phyloP scores from a whole-genome alignment of 1,140 invertebrate genomes.

The Carcinoscorpius rotundicauda region DNA sequence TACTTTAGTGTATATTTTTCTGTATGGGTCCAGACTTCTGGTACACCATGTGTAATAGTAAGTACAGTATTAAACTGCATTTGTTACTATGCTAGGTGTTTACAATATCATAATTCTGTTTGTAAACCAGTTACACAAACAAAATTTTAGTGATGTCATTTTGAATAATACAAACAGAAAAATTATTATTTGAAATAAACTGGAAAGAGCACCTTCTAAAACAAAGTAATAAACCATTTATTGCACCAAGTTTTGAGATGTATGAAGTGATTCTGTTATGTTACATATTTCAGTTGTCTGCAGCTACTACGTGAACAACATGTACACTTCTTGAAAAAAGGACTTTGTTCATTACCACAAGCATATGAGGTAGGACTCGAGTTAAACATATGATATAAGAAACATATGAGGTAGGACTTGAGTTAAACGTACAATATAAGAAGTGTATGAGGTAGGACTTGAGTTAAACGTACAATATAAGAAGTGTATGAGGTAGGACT shows the following conservation, averaged over 20 bases:
- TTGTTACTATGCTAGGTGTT: too few species aligned
- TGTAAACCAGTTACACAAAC: too few species aligned
- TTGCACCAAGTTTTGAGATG: background rate
- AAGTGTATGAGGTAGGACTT: background rate
- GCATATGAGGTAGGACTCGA: constrained; percentile 48
- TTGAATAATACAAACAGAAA: too few species aligned
- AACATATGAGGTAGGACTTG: background rate
- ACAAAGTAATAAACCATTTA: background rate
- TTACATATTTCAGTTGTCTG: constrained; percentile 35
- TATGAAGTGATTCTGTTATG: constrained; percentile 5
- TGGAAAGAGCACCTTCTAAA: constrained; percentile 4
- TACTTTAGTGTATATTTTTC: too few species aligned
- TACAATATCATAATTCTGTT: too few species aligned
- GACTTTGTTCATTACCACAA: constrained; percentile 48
- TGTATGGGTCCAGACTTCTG: too few species aligned
- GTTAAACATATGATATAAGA: background rate
- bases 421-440: background rate
- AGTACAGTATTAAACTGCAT: too few species aligned
- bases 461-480: background rate
- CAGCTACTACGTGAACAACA: constrained; percentile 51
- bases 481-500: background rate
- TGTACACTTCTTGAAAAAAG: constrained; percentile 51
- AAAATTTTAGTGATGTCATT: too few species aligned
- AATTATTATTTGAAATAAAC: too few species aligned
- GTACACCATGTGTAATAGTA: too few species aligned